Evolutionary conservation across 2,113 vertebrate species (phyloP).

Genomic region (Beaufortia kweichowensis): DNA sequence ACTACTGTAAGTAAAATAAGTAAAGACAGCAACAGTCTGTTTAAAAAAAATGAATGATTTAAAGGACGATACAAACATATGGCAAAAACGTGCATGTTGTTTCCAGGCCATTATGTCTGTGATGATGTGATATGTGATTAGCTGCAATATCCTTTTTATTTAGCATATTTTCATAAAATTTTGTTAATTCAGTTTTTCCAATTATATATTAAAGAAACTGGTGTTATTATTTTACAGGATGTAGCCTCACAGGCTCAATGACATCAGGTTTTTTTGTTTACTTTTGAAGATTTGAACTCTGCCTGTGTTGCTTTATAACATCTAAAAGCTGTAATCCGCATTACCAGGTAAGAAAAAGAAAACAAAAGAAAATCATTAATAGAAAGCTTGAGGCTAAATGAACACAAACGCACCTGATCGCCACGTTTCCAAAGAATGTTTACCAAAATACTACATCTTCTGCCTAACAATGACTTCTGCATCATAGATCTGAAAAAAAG

Average conservation of each 20-base stretch:
- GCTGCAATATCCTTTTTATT: background rate
- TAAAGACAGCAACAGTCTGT: slow-evolving; percentile 67
- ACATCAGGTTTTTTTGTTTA: background rate
- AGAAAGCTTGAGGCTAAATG: background rate
- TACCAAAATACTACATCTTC: background rate
- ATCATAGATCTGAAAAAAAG: background rate
- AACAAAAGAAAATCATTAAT: background rate
- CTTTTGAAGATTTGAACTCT: background rate
- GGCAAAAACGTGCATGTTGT: slow-evolving; percentile 3
- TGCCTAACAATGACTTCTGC: background rate
- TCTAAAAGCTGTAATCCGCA: background rate
- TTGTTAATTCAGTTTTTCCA: background rate
- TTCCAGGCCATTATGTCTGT: background rate
- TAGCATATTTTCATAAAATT: background rate
- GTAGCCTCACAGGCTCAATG: background rate
- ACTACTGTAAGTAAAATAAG: slow-evolving; percentile 66
- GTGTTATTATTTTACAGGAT: background rate
- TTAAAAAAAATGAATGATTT: slow-evolving; percentile 25
- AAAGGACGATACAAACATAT: slow-evolving; percentile 1
- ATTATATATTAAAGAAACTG: background rate
- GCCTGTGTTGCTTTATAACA: background rate
- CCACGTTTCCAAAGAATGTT: too few species aligned
- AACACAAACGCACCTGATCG: background rate
- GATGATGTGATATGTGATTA: background rate
- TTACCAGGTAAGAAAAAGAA: background rate